Evolutionary conservation across 2,797 vertebrate genomes (phyloP).

Genomic region (Spondyliosoma cantharus): DNA sequence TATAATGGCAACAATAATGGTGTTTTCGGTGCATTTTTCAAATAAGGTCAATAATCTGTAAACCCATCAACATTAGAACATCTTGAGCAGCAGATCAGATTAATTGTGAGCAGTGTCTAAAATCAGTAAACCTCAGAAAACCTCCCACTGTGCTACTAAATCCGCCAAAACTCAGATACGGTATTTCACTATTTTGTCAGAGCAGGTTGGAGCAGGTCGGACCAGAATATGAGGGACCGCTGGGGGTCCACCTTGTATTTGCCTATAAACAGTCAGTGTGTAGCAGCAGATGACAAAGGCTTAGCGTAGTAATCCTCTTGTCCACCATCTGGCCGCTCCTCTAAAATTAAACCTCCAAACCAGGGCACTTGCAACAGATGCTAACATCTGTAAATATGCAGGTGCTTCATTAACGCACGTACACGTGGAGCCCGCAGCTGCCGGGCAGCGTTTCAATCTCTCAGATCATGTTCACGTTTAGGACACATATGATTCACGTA

Average conservation of each 20-base stretch:
- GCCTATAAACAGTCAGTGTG: slow-evolving; percentile 65
- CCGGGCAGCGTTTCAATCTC: slow-evolving; percentile 37
- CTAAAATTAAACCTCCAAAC: slow-evolving; percentile 82
- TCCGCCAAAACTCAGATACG: background rate
- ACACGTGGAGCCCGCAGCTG: slow-evolving; percentile 49
- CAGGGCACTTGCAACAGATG: slow-evolving; percentile 78
- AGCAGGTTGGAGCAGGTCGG: slow-evolving; percentile 21
- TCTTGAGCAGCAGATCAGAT: background rate
- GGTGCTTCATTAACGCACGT: slow-evolving; percentile 67
- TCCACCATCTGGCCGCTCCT: slow-evolving; percentile 84
- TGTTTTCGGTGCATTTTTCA: background rate
- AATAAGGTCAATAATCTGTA: background rate
- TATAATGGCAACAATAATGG: background rate
- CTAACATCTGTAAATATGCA: slow-evolving; percentile 81
- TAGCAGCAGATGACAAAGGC: slow-evolving; percentile 85
- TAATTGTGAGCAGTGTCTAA: background rate
- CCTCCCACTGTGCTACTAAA: background rate
- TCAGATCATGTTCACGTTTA: slow-evolving; percentile 45
- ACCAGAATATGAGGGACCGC: slow-evolving; percentile 32
- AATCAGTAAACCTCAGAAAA: background rate
- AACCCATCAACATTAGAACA: too few species aligned
- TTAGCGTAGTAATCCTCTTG: slow-evolving; percentile 87
- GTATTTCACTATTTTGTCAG: slow-evolving; percentile 1
- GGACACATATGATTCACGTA: slow-evolving; percentile 40
- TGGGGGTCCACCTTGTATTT: slow-evolving; percentile 67